A percentile compares a stretch with the other conserved stretches of the same genome.
Conservation (phyloP, 2,888 invertebrate species). For the Aspidapion aeneum region DNA sequence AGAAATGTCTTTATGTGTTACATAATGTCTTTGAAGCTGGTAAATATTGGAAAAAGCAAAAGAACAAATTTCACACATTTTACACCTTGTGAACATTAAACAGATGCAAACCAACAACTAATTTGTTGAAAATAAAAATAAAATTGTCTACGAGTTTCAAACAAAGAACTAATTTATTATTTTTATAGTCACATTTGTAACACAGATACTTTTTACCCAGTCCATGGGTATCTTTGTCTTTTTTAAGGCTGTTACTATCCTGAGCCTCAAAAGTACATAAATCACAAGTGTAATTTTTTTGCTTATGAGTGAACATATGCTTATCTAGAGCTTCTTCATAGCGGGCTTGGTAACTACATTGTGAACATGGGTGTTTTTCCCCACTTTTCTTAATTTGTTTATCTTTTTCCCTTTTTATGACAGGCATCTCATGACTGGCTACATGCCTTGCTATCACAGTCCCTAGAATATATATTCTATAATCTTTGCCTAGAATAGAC, state of each 20-base stretch:
- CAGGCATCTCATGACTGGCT: too few relatives aligned
- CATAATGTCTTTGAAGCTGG: neutral
- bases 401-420: too few relatives aligned
- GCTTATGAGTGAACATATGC: neutral
- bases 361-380: neutral
- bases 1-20: neutral
- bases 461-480: too few relatives aligned
- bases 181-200: neutral
- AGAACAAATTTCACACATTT: neutral
- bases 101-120: neutral
- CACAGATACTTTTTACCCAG: neutral
- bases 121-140: too few relatives aligned
- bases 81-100: neutral
- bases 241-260: neutral
- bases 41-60: neutral
- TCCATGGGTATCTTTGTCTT: neutral
- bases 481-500: too few relatives aligned
- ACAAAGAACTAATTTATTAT: too few relatives aligned
- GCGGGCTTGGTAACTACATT: neutral
- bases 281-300: neutral
- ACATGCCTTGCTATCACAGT: too few relatives aligned
- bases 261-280: neutral
- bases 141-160: too few relatives aligned
- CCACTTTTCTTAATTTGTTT: too few relatives aligned
- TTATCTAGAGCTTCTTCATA: neutral